Conservation (phyloP, 37 sponge, comb jelly and placozoan genomes). For the Crambe crambe region DNA sequence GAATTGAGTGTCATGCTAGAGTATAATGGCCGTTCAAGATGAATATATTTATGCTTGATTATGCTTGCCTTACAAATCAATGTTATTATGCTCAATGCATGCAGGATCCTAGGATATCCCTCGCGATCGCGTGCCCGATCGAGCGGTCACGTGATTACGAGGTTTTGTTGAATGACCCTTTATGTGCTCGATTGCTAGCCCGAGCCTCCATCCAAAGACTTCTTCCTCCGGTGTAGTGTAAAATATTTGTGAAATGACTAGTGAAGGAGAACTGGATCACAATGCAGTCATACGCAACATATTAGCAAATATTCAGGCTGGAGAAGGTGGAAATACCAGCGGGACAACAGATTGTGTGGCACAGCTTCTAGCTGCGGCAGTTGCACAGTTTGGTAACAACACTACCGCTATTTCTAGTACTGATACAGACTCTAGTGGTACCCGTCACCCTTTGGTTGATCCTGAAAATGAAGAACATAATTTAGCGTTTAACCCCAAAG, state of each 20-base stretch:
- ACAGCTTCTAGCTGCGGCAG: slow-evolving; percentile 57
- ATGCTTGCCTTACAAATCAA: no score
- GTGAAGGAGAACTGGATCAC: slow-evolving; percentile 33
- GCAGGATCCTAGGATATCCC: no score
- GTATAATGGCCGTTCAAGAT: no score
- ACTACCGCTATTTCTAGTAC: neutral
- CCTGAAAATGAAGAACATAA: neutral
- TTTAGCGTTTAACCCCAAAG: slow-evolving; percentile 43
- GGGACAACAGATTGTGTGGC: slow-evolving; percentile 39
- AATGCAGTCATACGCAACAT: slow-evolving; percentile 25
- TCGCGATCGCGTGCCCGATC: no score
- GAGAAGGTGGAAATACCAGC: neutral
- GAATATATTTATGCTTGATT: no score
- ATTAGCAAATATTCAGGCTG: slow-evolving; percentile 11
- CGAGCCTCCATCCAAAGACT: neutral
- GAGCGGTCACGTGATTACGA: no score
- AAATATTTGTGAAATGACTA: slow-evolving; percentile 11
- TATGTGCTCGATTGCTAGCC: neutral
- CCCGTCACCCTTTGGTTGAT: neutral
- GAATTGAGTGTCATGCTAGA: no score
- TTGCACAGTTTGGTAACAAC: slow-evolving; percentile 42
- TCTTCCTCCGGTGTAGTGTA: neutral
- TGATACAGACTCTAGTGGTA: neutral
- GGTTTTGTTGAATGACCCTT: slow-evolving; percentile 17
- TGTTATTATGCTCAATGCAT: no score